Evolutionary conservation across 2,888 invertebrate species (phyloP), one percentile per base, ranked within the genome.

Genomic region (Eupsilia transversa): DNA sequence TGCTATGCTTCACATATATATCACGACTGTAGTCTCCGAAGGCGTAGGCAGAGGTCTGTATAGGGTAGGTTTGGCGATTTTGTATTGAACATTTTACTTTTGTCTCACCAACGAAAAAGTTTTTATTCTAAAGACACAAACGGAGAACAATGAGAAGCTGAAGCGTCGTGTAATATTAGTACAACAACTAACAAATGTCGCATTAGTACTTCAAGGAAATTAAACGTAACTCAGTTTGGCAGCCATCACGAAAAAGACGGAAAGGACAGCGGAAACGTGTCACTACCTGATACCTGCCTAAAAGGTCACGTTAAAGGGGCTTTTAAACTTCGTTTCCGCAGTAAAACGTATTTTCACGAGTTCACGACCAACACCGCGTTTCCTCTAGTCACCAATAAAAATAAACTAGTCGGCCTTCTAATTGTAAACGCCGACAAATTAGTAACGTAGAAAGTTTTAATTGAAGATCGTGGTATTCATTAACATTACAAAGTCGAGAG

Each of bases 391-490:
- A 60, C 72, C 66, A 79, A 85, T 79, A 72, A 76, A 83, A 79
- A 86, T 72, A 79, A 84, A 86, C 83, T 84, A 84, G 52, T 66
- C 20, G 59, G 60, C 72, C 80, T 68, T 64, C 54, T 86, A 83
- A 84, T 83, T 83, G 76, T 86, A 80, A 84, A 86, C 49, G 66
- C 64, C 67, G 68, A 72, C 74, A 72, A 79, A 83, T 79, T 80
- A 72, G 83, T 85, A 77, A 86, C 83, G 79, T 85, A 77, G 76
- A 87, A 89, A 91, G 88, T 90, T 90, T 85, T 89, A 89, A 90
- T 90, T 89, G 88, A 88, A 89, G 80, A 89, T 79, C 63, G 91
- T 77, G 89, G 89, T 89, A 89, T 89, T 86, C 85, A 88, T 89
- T 88, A 86, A 81, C 82, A 72, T 87, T 87, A 87, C 90, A 79